These are phyloP conservation scores for Zelostemma sp. DNA, from an alignment of 1,140 invertebrate genomes.

Conservation along the genomic window DNA sequence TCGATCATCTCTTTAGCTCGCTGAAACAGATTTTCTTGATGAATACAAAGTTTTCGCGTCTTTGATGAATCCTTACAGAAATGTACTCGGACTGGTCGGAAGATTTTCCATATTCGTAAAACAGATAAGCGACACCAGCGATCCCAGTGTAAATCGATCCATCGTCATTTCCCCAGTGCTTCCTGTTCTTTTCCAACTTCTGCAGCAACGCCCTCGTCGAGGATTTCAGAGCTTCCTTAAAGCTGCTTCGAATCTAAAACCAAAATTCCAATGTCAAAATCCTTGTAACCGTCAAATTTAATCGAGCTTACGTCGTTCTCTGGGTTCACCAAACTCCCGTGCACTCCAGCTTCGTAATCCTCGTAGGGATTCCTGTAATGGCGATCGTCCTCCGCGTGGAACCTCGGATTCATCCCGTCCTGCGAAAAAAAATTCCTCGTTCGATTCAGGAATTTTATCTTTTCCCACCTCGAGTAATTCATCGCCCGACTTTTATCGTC, in stretches of 20 bases:
- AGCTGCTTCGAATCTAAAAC: slow-evolving; percentile 51
- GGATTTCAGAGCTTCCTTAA: slow-evolving; percentile 39
- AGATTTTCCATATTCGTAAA: slow-evolving; percentile 67
- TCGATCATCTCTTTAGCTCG: slow-evolving; percentile 67
- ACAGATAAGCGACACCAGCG: slow-evolving; percentile 70
- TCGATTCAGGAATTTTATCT: no score
- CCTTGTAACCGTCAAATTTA: no score
- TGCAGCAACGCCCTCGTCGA: slow-evolving; percentile 44
- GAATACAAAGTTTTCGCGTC: not conserved
- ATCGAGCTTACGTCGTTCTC: no score
- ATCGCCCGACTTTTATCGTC: not conserved
- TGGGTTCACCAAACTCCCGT: no score
- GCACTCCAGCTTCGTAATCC: no score
- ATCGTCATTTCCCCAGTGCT: slow-evolving; percentile 57
- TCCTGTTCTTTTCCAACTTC: slow-evolving; percentile 48
- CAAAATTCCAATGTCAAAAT: no score
- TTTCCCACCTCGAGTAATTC: no score
- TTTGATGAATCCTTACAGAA: slow-evolving; percentile 20
- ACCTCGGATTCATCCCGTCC: no score
- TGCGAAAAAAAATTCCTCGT: no score
- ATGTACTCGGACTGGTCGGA: slow-evolving; percentile 45
- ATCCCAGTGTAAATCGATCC: slow-evolving; percentile 71
- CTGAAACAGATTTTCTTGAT: slow-evolving; percentile 47
- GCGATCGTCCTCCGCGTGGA: no score
- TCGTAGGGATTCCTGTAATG: no score